Conservation (phyloP, 2,888 invertebrate species). For the Drosophila melanosoma region DNA sequence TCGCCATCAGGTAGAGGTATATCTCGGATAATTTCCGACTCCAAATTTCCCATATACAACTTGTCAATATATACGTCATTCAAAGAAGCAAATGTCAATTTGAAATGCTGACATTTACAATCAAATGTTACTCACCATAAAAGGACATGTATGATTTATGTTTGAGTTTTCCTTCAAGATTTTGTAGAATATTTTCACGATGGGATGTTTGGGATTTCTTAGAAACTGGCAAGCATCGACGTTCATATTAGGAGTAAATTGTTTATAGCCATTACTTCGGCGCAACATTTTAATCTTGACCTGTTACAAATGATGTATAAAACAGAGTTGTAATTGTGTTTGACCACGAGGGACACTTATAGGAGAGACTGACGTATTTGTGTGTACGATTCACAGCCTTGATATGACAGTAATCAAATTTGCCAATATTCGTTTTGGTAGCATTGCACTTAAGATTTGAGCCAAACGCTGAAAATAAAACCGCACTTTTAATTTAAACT, state of each 20-base stretch:
- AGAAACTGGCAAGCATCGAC: neutral
- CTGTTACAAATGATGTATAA: neutral
- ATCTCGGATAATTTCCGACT: neutral
- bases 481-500: neutral
- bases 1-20: conserved; percentile 28
- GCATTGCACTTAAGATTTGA: neutral
- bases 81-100: neutral
- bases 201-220: neutral
- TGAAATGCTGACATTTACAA: neutral
- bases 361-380: neutral
- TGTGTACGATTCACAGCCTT: conserved; percentile 7
- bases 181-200: rapidly evolving
- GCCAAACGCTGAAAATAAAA: neutral
- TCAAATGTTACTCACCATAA: neutral
- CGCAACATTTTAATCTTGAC: rapidly evolving
- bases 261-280: neutral
- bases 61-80: conserved; percentile 25
- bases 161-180: neutral
- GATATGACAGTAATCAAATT: neutral
- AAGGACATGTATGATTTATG: neutral
- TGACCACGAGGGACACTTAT: neutral
- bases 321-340: neutral
- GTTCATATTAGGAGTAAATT: rapidly evolving
- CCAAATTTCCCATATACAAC: conserved; percentile 8
- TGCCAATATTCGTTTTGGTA: rapidly evolving